Evolutionary conservation across 2,797 vertebrate species (phyloP), one percentile per base, ranked within the genome.

Genomic region (Danio tinwini): DNA sequence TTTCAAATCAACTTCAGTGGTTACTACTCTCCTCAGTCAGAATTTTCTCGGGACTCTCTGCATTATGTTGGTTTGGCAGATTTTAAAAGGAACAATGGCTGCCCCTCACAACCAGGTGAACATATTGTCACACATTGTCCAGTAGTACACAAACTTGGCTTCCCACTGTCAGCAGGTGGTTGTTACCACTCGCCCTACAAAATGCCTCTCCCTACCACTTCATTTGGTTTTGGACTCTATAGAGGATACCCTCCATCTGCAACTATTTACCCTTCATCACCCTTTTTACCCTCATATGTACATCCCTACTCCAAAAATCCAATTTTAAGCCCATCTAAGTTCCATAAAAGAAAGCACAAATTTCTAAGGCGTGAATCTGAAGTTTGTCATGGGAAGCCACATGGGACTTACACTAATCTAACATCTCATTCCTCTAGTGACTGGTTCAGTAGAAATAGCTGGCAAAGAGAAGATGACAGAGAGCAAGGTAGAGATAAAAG

Each of bases 1-100:
- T 99, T 98, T 87, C 92, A 97, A 72, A 98, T 99, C 87, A 98
- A 99, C 74, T 96, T 99, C 85, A 98, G 97, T 44, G 97, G 97
- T 82, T 99, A 96, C 90, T 99, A 99, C 88, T 96, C 97, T 0
- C 94, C 94, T 73, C 97, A 98, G 76, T 96, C 97, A 0, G 93
- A 96, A 77, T 97, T 96, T 84, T 93, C 97, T 6, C 93, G 96
- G 85, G 97, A 98, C 83, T 93, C 96, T 55, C 92, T 97, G 91
- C 97, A 97, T 93, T 99, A 98, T 84, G 96, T 95, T 88, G 92
- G 96, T 37, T 97, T 97, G 91, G 93, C 95, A 0, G 96, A 98
- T 42, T 90, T 98, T 90, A 91, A 96, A 93, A 91, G 97, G 86
- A 94, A 96, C 91, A 78, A 96, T 86, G 56, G 68, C 29, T 84